Evolutionary conservation across 2,113 vertebrate species (phyloP).

Genomic region (Eolophus roseicapilla): DNA sequence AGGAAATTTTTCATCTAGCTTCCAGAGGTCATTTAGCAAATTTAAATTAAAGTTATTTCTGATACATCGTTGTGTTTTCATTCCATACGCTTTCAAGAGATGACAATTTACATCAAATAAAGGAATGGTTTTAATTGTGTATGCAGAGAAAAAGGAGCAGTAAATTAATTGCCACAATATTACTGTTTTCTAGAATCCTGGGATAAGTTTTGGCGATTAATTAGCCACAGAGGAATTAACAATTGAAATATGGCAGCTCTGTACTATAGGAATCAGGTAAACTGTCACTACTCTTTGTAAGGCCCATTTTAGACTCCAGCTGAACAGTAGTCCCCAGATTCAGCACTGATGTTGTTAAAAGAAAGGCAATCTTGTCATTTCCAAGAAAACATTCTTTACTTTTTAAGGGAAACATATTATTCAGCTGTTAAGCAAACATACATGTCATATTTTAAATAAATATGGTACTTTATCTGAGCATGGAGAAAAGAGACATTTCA

Average conservation of each 20-base stretch:
- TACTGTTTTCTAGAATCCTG: conserved; percentile 21
- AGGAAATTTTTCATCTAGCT: conserved; percentile 75
- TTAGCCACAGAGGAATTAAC: conserved; percentile 63
- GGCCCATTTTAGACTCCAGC: background rate
- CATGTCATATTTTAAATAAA: background rate
- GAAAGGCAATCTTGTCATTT: background rate
- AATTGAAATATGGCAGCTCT: background rate
- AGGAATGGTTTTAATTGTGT: conserved; percentile 42
- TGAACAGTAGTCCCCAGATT: background rate
- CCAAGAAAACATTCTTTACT: background rate
- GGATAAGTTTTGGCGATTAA: conserved; percentile 51
- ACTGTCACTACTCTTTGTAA: conserved; percentile 35
- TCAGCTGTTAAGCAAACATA: background rate
- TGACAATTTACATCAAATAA: conserved; percentile 60
- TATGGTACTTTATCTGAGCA: conserved; percentile 6
- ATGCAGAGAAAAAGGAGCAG: background rate
- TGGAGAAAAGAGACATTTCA: background rate
- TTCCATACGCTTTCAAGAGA: conserved; percentile 51
- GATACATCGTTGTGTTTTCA: conserved; percentile 62
- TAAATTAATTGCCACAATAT: conserved; percentile 39
- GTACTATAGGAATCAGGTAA: conserved; percentile 22
- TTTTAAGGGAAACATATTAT: conserved; percentile 34
- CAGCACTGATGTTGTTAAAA: background rate
- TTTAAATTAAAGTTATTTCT: conserved; percentile 78
- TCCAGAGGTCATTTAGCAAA: conserved; percentile 79